Evolutionary conservation across 2,888 invertebrate genomes (phyloP), one percentile per base, ranked within the genome.

Genomic region (Cyclophora punctaria): DNA sequence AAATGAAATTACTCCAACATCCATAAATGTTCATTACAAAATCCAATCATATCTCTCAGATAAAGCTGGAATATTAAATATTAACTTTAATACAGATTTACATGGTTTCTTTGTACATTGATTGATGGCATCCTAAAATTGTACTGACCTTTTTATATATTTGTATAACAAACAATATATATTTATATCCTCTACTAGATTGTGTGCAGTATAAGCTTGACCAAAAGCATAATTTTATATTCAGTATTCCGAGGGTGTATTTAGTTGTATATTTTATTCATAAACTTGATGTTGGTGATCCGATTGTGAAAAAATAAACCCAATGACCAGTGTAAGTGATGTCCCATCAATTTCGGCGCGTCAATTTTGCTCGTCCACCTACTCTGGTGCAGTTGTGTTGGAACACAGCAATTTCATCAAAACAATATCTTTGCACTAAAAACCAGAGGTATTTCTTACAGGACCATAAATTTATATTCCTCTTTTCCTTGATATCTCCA

Each of bases 11-110:
- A 83, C 78, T 80, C 83, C 86, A 71, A 83, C 76, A 78, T 84
- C 85, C 85, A 68, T 75, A 80, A 82, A 83, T 75, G 78, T 67
- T 82, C 78, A 80, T 81, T 78, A 83, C 75, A 77, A 82, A 84
- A 83, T 84, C 86, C 86, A 83, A 83, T 83, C 74, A 82, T 80
- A 78, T 75, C 76, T 83, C 75, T 83, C 77, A 78, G 66, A 80
- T 77, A 80, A 75, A 78, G 89, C 89, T 89, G 89, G 83, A 89
- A 89, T 87, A 76, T 89, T 84, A 89, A 89, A 89, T 76, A 82
- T 81, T 79, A 84, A 73, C 80, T 89, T 89, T 88, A 88, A 86
- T 88, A 84, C 74, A 82, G 75, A 81, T 74, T 78, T 69, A 77
- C 67, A 83, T 71, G 65, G 64, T 20, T 70, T 74, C 67, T 69